phyloP scores from a whole-genome alignment of 2,113 vertebrate genomes.

The Poecilia latipinna region DNA sequence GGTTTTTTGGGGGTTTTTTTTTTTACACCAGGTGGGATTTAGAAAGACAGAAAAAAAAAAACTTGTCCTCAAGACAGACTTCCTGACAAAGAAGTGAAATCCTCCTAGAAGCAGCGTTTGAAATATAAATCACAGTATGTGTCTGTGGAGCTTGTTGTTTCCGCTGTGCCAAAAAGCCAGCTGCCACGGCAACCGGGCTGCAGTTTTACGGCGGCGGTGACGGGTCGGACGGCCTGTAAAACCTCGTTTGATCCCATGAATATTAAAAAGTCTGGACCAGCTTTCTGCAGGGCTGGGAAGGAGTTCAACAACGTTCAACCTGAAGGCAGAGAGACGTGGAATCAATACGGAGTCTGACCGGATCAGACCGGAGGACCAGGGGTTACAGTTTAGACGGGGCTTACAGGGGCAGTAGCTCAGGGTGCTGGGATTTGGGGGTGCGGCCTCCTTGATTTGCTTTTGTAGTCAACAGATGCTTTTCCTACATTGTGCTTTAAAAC shows the following conservation, averaged over 20 bases:
- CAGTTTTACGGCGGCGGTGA: conserved; percentile 55
- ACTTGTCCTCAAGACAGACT: neutral
- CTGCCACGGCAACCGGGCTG: conserved; percentile 13
- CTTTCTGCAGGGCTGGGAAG: conserved; percentile 1
- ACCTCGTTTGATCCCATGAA: conserved; percentile 52
- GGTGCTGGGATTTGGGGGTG: no score
- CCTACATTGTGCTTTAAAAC: no score
- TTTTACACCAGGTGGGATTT: neutral
- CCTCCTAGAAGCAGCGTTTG: conserved; percentile 24
- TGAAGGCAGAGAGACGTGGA: conserved; percentile 19
- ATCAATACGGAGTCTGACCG: conserved; percentile 25
- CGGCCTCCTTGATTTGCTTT: no score
- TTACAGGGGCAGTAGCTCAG: no score
- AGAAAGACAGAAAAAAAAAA: neutral
- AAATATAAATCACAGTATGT: conserved; percentile 13
- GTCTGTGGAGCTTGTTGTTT: conserved; percentile 8
- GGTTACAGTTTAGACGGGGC: no score
- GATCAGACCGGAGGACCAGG: neutral
- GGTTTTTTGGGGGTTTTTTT: neutral
- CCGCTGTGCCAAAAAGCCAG: conserved; percentile 5
- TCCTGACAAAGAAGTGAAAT: neutral
- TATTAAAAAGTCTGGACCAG: conserved; percentile 56
- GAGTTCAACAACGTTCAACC: conserved; percentile 31
- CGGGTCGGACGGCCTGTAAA: conserved; percentile 50
- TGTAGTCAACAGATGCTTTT: no score